Conservation (phyloP, 2,113 vertebrate genomes). For the Phalacrocorax carbo region DNA sequence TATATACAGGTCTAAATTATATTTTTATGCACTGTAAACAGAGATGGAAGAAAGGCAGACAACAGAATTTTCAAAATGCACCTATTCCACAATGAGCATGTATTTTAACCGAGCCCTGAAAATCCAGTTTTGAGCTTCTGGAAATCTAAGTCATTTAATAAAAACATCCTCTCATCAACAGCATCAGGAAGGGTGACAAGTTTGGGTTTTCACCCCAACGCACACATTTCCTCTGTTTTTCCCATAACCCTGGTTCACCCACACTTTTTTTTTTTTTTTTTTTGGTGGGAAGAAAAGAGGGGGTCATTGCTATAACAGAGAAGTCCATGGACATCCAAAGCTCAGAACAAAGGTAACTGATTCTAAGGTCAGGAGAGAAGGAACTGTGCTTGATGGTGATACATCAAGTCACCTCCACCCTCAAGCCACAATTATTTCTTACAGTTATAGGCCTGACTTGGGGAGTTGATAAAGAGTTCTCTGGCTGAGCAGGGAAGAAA, state of each 20-base stretch:
- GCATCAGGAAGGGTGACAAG: background rate
- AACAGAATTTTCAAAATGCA: background rate
- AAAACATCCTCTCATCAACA: background rate
- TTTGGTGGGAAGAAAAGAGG: no score
- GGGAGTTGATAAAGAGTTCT: background rate
- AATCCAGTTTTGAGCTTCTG: background rate
- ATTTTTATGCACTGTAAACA: background rate
- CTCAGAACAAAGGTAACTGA: background rate
- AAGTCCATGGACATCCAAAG: background rate
- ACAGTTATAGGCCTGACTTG: background rate
- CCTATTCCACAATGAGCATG: background rate
- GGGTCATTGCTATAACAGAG: background rate
- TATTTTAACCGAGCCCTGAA: background rate
- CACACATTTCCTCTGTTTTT: background rate
- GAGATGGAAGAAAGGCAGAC: background rate
- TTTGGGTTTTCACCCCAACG: background rate
- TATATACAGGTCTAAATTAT: background rate
- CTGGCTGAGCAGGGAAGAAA: background rate
- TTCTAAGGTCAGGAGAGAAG: background rate
- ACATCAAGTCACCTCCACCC: background rate
- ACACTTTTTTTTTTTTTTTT: no score
- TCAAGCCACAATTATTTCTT: background rate
- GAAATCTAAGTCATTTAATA: background rate
- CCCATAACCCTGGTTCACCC: background rate
- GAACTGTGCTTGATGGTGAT: background rate